A percentile compares a stretch with the other conserved stretches of the same genome.
Conservation (phyloP, 2,113 vertebrate species). For the Anolis sagrei region DNA sequence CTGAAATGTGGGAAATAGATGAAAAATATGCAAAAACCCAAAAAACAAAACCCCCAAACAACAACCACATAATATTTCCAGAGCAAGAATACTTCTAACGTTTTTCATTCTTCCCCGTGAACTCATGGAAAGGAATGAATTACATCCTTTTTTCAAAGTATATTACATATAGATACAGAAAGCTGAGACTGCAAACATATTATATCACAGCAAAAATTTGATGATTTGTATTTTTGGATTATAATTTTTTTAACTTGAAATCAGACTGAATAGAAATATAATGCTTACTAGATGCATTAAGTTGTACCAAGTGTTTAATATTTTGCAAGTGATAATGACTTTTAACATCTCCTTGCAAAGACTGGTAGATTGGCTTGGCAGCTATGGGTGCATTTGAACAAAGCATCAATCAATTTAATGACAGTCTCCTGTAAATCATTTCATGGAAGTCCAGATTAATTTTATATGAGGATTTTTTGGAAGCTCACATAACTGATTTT, state of each 20-base stretch:
- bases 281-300: constrained; percentile 26
- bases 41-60: no score
- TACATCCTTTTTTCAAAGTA: neutral
- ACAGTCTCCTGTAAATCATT: constrained; percentile 50
- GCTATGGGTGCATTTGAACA: constrained; percentile 53
- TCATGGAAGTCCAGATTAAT: constrained; percentile 41
- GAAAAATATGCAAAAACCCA: no score
- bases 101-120: no score
- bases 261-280: constrained; percentile 26
- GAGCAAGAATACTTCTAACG: no score
- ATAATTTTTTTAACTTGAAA: constrained; percentile 36
- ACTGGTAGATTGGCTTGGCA: constrained; percentile 54
- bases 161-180: neutral
- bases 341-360: constrained; percentile 53
- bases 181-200: constrained; percentile 11
- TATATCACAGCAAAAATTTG: constrained; percentile 25
- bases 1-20: no score
- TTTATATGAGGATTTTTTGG: constrained; percentile 57
- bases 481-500: constrained; percentile 55
- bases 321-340: constrained; percentile 42
- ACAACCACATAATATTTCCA: no score
- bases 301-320: constrained; percentile 46
- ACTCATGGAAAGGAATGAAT: no score
- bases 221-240: constrained; percentile 31
- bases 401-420: constrained; percentile 41